Evolutionary conservation across 1,140 invertebrate species (phyloP).

Genomic region (Macrobrachium rosenbergii): DNA sequence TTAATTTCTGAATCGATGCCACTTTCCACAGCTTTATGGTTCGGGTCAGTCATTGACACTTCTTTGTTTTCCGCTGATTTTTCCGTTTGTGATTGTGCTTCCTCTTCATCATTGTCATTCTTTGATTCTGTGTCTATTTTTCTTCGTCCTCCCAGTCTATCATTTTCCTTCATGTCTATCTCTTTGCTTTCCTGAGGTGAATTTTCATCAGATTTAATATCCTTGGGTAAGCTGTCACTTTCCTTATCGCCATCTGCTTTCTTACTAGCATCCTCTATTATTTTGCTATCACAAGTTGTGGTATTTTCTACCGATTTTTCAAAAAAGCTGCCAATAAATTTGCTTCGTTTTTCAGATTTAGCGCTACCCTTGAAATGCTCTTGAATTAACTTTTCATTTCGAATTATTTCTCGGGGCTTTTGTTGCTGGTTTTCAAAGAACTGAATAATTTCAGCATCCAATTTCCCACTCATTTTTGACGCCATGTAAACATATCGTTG

Average conservation of each 20-base stretch:
- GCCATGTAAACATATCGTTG: conserved; percentile 35
- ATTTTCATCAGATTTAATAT: too few species aligned
- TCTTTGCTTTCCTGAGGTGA: too few species aligned
- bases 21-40: neutral
- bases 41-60: neutral
- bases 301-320: neutral
- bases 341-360: neutral
- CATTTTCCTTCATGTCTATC: too few species aligned
- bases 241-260: neutral
- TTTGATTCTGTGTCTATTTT: too few species aligned
- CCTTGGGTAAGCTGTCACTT: too few species aligned
- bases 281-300: neutral
- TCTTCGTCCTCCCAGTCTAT: too few species aligned
- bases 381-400: conserved; percentile 47
- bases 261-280: neutral
- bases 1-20: neutral
- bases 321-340: too few species aligned
- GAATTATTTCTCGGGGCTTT: conserved; percentile 39
- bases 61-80: neutral
- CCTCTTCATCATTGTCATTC: too few species aligned
- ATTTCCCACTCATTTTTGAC: conserved; percentile 42
- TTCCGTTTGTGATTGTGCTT: too few species aligned
- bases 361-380: conserved; percentile 42
- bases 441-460: conserved; percentile 54
- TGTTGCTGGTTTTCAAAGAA: conserved; percentile 52